Evolutionary conservation across 2,113 vertebrate species (phyloP).

Genomic region (Kryptolebias marmoratus): DNA sequence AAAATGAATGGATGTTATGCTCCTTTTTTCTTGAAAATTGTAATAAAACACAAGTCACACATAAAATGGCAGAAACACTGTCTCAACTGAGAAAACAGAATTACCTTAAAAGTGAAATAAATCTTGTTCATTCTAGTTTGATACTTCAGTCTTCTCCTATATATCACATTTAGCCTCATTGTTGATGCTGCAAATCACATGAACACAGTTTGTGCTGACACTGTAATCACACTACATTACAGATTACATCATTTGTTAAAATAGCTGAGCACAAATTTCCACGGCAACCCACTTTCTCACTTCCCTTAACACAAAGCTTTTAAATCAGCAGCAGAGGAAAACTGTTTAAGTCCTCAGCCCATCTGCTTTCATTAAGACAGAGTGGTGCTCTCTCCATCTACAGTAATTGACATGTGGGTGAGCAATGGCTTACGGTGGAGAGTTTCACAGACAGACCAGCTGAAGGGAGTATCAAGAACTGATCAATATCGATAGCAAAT

Average conservation of each 20-base stretch:
- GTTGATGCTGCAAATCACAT: conserved; percentile 13
- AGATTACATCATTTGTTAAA: conserved; percentile 9
- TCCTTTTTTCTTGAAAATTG: not conserved
- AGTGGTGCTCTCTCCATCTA: conserved; percentile 55
- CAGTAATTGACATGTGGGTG: conserved; percentile 78
- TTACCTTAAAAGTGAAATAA: not conserved
- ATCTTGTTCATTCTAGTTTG: not conserved
- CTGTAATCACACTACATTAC: conserved; percentile 10
- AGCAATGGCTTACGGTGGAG: conserved; percentile 75
- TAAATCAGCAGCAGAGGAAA: conserved; percentile 40
- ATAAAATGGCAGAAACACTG: not conserved
- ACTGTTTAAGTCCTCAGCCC: conserved; percentile 55
- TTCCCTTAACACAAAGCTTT: conserved; percentile 9
- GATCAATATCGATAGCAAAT: conserved; percentile 79
- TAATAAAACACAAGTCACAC: not conserved
- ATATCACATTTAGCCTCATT: not conserved
- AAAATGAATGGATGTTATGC: not conserved
- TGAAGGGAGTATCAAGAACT: conserved; percentile 74
- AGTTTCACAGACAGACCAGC: conserved; percentile 59
- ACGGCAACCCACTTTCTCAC: conserved; percentile 1
- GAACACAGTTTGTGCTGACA: conserved; percentile 12
- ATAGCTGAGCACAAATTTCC: conserved; percentile 12
- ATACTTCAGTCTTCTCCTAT: not conserved
- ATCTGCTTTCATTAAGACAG: conserved; percentile 72
- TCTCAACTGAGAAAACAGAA: conserved; percentile 6